Percentiles rank a stretch among this genome's conserved stretches.
Evolutionary conservation across 2,888 invertebrate species (phyloP).

Genomic region (Dolomedes plantarius): DNA sequence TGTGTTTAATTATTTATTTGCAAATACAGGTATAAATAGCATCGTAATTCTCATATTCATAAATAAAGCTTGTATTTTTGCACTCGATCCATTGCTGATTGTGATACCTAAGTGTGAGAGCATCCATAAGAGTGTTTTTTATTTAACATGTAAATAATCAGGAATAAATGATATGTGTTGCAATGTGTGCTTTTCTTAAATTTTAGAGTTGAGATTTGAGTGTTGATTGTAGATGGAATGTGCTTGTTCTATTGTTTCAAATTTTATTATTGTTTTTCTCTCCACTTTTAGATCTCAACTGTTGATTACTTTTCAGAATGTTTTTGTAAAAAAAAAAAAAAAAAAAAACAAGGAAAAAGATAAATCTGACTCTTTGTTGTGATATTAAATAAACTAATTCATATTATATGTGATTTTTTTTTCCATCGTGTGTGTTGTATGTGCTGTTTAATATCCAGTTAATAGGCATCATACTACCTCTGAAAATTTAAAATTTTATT

Average conservation of each 20-base stretch:
- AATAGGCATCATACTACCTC: no score
- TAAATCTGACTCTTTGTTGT: neutral
- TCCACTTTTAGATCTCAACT: neutral
- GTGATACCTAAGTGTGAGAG: neutral
- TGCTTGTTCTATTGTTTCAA: neutral
- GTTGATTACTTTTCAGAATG: conserved; percentile 12
- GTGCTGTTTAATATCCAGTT: no score
- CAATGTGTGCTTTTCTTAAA: neutral
- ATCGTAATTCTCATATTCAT: neutral
- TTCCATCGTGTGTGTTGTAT: no score
- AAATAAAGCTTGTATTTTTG: neutral
- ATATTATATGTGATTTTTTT: neutral
- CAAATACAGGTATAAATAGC: no score
- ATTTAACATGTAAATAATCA: neutral
- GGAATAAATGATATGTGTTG: neutral
- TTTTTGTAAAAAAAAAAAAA: neutral
- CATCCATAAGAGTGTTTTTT: neutral
- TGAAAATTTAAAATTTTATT: no score
- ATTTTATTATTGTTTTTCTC: neutral
- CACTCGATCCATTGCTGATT: neutral
- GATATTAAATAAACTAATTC: neutral
- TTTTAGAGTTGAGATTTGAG: neutral
- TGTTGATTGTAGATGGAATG: neutral
- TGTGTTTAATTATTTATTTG: no score
- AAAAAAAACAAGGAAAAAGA: neutral